Conservation (phyloP, 2,113 vertebrate species). For the Petrocephalus zakoni region DNA sequence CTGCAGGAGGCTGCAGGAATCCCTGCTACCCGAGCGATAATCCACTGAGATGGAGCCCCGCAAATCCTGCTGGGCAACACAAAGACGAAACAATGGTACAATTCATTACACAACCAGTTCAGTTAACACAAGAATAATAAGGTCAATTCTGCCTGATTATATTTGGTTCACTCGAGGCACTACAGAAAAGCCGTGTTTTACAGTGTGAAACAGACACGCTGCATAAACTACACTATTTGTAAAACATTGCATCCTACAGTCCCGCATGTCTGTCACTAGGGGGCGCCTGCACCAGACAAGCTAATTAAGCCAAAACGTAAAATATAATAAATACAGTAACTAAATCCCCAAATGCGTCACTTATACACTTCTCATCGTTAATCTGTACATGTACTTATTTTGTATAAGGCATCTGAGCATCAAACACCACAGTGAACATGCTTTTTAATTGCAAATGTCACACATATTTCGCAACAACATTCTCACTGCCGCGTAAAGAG, state of each 20-base stretch:
- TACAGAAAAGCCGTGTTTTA: not conserved
- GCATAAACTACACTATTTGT: not conserved
- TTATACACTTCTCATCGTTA: not conserved
- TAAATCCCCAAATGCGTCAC: not conserved
- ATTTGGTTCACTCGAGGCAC: not conserved
- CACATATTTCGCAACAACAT: not conserved
- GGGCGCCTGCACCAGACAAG: not conserved
- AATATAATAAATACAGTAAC: not conserved
- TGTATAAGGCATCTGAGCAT: not conserved
- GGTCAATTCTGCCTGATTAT: not conserved
- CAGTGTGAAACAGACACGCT: not conserved
- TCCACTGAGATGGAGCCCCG: not conserved
- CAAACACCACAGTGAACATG: not conserved
- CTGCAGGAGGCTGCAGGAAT: not conserved
- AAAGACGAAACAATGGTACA: not conserved
- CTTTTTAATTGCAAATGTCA: not conserved
- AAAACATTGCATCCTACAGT: not conserved
- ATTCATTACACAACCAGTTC: not conserved
- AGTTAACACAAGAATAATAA: not conserved
- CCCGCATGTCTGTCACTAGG: slow-evolving; percentile 3
- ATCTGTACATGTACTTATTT: not conserved
- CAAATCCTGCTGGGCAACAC: not conserved
- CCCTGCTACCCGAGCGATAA: not conserved
- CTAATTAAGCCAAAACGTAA: not conserved
- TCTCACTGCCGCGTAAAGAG: not conserved